phyloP scores from a whole-genome alignment of 2,888 invertebrate genomes.

The Melitaea athalia region DNA sequence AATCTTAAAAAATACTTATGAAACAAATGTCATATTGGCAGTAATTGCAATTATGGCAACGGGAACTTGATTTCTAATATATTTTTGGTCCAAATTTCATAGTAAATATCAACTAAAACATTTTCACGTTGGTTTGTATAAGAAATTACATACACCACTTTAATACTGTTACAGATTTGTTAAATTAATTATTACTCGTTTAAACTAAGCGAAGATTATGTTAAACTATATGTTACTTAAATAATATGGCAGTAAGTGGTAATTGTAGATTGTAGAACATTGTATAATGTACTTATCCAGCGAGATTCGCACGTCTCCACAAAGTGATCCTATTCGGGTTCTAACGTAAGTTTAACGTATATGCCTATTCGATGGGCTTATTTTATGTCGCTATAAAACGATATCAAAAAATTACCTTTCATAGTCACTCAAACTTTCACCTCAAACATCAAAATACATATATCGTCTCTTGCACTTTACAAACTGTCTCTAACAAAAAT shows the following conservation, averaged over 20 bases:
- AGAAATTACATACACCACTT: constrained; percentile 77
- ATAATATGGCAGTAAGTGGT: constrained; percentile 80
- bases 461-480: constrained; percentile 23
- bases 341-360: constrained; percentile 57
- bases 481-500: constrained; percentile 16
- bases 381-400: constrained; percentile 53
- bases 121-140: constrained; percentile 63
- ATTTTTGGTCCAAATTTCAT: constrained; percentile 79
- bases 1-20: constrained; percentile 48
- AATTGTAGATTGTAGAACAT: constrained; percentile 54
- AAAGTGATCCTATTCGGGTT: constrained; percentile 62
- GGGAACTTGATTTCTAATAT: constrained; percentile 77
- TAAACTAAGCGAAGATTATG: constrained; percentile 75
- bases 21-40: constrained; percentile 77
- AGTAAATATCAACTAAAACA: constrained; percentile 58
- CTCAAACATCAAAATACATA: constrained; percentile 22
- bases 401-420: constrained; percentile 55
- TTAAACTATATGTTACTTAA: constrained; percentile 69
- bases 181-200: constrained; percentile 61
- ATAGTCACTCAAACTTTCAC: constrained; percentile 38
- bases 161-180: constrained; percentile 77
- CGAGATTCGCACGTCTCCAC: constrained; percentile 71
- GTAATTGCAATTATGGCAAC: constrained; percentile 78
- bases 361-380: constrained; percentile 77
- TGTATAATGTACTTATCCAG: constrained; percentile 54